These are phyloP conservation scores for Danionella dracula DNA, from an alignment of 2,797 vertebrate genomes.

Conservation along the genomic window DNA sequence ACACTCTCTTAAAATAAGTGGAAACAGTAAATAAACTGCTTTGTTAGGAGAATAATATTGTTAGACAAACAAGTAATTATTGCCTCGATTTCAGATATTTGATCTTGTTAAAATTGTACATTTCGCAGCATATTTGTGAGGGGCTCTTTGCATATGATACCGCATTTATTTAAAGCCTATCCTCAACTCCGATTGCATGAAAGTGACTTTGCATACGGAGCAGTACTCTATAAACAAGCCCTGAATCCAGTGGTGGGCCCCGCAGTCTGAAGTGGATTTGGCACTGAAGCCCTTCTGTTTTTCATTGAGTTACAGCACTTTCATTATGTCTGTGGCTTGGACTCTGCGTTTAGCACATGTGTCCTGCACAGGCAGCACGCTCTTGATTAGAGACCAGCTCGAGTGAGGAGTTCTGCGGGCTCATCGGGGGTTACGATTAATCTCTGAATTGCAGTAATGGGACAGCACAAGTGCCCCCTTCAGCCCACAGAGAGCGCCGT, in stretches of 20 bases:
- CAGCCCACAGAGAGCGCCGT: not conserved
- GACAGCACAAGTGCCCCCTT: conserved; percentile 3
- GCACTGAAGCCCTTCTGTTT: conserved; percentile 3
- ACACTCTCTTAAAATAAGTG: too few species aligned
- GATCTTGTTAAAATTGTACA: too few species aligned
- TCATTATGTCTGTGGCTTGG: conserved; percentile 36
- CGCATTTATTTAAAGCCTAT: too few species aligned
- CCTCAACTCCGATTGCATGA: too few species aligned
- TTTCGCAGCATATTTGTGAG: too few species aligned
- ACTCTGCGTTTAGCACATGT: conserved; percentile 25
- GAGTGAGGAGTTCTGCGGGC: conserved; percentile 25
- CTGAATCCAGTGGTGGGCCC: not conserved
- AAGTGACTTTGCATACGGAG: not conserved
- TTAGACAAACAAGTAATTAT: too few species aligned
- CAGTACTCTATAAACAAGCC: not conserved
- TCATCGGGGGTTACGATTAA: conserved; percentile 7
- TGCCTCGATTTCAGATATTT: too few species aligned
- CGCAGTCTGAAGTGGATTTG: not conserved
- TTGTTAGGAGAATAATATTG: too few species aligned
- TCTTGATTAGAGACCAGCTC: conserved; percentile 36
- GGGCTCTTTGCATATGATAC: too few species aligned
- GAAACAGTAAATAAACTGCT: too few species aligned
- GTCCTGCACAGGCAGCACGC: conserved; percentile 6
- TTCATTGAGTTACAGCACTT: conserved; percentile 31
- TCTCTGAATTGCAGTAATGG: not conserved